Conservation (phyloP, 2,888 invertebrate species). For the Clanis bilineata region DNA sequence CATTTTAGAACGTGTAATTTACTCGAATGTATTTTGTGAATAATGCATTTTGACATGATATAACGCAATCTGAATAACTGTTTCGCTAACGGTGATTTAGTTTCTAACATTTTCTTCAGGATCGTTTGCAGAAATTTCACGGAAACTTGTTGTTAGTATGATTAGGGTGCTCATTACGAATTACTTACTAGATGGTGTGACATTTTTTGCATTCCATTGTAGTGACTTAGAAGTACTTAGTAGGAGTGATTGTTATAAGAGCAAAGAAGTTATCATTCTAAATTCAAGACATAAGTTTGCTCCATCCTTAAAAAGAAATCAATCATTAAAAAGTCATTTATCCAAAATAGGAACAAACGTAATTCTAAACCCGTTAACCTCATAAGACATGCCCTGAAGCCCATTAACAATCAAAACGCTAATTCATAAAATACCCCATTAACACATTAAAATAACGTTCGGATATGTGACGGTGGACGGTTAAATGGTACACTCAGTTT, state of each 20-base stretch:
- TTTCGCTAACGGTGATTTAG: background rate
- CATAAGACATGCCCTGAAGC: background rate
- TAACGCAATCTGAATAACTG: slow-evolving; percentile 3
- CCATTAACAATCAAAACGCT: slow-evolving; percentile 1
- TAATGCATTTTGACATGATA: background rate
- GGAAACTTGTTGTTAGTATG: no score
- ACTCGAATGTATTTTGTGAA: slow-evolving; percentile 1
- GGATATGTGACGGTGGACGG: slow-evolving; percentile 17
- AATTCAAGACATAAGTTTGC: no score
- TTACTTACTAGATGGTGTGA: no score
- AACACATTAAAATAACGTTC: slow-evolving; percentile 10
- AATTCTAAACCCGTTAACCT: background rate
- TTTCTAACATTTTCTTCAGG: background rate
- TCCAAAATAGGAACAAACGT: background rate
- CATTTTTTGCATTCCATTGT: no score
- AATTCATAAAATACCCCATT: slow-evolving; percentile 14
- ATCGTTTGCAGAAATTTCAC: background rate
- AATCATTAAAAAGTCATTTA: background rate
- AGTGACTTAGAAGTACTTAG: no score
- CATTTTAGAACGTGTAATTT: slow-evolving; percentile 7
- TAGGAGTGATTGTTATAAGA: no score
- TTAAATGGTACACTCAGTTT: slow-evolving; percentile 36
- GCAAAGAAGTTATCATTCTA: no score
- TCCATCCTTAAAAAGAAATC: background rate
- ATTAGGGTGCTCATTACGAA: no score